Evolutionary conservation across 2,797 vertebrate species (phyloP), one percentile per base, ranked within the genome.

Genomic region (Tenualosa ilisha): DNA sequence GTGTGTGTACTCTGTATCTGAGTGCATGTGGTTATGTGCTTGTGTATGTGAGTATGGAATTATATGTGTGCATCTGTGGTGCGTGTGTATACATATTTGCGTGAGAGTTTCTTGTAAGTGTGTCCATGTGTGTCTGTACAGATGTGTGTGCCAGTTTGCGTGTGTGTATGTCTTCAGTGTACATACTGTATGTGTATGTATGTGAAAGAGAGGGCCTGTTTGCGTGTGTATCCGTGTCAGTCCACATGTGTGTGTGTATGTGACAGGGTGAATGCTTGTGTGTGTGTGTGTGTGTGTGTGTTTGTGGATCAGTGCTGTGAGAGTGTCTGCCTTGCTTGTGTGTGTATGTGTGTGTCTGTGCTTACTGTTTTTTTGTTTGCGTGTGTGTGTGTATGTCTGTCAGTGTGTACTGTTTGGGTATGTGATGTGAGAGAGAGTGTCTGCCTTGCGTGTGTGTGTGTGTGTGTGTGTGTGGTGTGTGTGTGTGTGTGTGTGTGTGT

Each of bases 401-500:
- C 31, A 31, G 8, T 51, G 50, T 13, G 12, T 51, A 31, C 0
- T 51, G 50, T 51, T 5, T 51, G 50, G 3, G 12, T 51, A 12
- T 51, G 7, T 51, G 12, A 11, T 83, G 56, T 87, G 81, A 6
- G 12, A 51, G 50, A 51, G 50, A 51, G 50, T 51, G 50, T 2
- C 50, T 51, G 50, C 4, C 9, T 2, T 68, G n/a, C 68, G 15
- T 86, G 79, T 24, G 40, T 85, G 84, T 86, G 65, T 85, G 81
- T 20, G 12, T 61, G n/a, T 61, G 24, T 59, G n/a, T 24, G 15
- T 24, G 31, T 46, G 31, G 17, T 85, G 59, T 85, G 46, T 84
- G 84, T 89, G 86, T 22, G 53, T 13, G 11, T 83, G 53, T 17
- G 26, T 26, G 81, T 82, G 49, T 56, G 81, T 56, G 49, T 51